Evolutionary conservation across 2,797 vertebrate species (phyloP).

Genomic region (Geotrypetes seraphini): DNA sequence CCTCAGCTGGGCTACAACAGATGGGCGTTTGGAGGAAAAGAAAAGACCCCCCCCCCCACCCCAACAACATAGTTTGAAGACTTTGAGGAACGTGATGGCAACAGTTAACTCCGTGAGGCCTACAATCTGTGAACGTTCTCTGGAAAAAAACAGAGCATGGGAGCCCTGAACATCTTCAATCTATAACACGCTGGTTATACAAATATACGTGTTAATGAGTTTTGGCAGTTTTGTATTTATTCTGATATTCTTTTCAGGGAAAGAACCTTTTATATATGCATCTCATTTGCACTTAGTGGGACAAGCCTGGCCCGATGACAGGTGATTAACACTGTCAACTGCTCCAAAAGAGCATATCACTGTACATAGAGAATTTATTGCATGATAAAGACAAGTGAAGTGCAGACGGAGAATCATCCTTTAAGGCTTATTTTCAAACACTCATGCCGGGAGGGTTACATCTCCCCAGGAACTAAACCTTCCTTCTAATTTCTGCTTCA

Average conservation of each 20-base stretch:
- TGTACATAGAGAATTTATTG: fast-evolving
- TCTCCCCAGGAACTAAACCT: no score
- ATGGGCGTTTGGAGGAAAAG: conserved; percentile 3
- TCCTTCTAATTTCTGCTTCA: no score
- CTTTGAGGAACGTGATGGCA: not conserved
- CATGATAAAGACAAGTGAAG: not conserved
- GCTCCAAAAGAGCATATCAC: not conserved
- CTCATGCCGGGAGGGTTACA: no score
- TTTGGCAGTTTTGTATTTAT: conserved; percentile 8
- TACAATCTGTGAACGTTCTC: not conserved
- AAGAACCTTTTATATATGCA: not conserved
- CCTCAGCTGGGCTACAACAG: not conserved
- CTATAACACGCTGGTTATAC: not conserved
- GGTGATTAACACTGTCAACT: not conserved
- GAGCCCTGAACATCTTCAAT: conserved; percentile 1
- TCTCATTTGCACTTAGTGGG: conserved; percentile 15
- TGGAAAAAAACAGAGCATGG: not conserved
- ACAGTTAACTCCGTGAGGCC: conserved; percentile 3
- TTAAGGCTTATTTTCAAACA: no score
- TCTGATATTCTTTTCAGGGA: not conserved
- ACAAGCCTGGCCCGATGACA: not conserved
- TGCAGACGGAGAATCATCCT: no score
- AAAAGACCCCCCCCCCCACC: no score
- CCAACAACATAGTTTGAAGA: not conserved
- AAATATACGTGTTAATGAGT: conserved; percentile 19